Evolutionary conservation across 2,797 vertebrate genomes (phyloP), one percentile per base, ranked within the genome.

Genomic region (Philypnodon macrostomus): DNA sequence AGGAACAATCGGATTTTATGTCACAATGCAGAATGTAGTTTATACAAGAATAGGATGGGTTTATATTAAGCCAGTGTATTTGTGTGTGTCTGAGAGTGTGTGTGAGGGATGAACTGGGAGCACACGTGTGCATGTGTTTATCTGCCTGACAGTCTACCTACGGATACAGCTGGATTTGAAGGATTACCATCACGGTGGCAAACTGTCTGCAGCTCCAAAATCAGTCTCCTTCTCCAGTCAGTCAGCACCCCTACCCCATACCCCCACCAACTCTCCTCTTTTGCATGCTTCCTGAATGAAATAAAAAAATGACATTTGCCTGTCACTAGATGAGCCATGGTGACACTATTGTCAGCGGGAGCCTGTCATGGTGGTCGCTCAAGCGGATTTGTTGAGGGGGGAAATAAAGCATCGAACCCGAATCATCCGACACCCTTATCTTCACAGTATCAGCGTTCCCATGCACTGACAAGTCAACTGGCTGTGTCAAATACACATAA

Each of bases 381-480:
- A 45, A 33, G 53, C 44, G 56, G 73, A 81, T 88, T 85, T 81
- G 80, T 87, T 58, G 35, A 60, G 61, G 70, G 73, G 73, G 75
- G 71, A 84, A 83, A 87, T 85, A 82, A 78, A 78, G 71, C 58
- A 67, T 57, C 65, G 71, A 74, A 47, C 67, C 75, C 67, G 32
- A 68, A 77, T 77, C 77, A 87, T 87, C 66, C 73, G 81, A 81
- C 73, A 73, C 70, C 70, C 69, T 81, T 79, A 77, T 84, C 74
- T 70, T 70, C 57, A 67, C 48, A 32, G 63, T 69, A 77, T 81
- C 70, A 51, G 63, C 48, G 49, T 53, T 45, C 41, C 60, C 60
- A 37, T 56, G 65, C 53, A 46, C n/a, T 50, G 72, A 70, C 70
- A 60, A 80, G 58, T 67, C 69, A 62, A 55, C 69, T 67, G 61